Percentiles rank a stretch among this genome's conserved stretches.
phyloP scores from a whole-genome alignment of 2,888 invertebrate species.

The Drosophila anomalata region DNA sequence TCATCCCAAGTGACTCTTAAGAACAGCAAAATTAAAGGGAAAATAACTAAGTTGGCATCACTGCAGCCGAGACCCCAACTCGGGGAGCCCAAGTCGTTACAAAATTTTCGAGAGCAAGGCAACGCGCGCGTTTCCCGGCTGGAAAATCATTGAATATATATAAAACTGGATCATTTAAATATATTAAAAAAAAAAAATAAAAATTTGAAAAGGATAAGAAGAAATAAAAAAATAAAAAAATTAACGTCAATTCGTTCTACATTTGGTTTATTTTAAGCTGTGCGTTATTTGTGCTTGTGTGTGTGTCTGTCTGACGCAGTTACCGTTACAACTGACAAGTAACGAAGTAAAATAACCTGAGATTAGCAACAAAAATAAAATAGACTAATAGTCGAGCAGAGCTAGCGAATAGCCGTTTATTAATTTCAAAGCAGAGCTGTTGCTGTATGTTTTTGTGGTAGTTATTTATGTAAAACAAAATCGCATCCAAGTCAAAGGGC shows the following conservation, averaged over 20 bases:
- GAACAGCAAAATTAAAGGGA: not conserved
- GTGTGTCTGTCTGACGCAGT: slow-evolving; percentile 20
- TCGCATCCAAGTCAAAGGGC: slow-evolving; percentile 32
- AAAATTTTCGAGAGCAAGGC: slow-evolving; percentile 1
- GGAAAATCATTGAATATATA: not conserved
- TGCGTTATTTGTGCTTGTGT: slow-evolving; percentile 7
- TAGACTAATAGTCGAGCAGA: slow-evolving; percentile 22
- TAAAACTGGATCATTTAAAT: not conserved
- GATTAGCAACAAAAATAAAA: slow-evolving; percentile 34
- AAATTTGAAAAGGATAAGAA: slow-evolving; percentile 12
- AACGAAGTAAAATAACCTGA: slow-evolving; percentile 16
- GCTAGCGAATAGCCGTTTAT: slow-evolving; percentile 36
- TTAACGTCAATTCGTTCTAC: not conserved
- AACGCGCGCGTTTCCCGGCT: not conserved
- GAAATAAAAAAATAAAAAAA: not conserved
- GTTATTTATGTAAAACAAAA: slow-evolving; percentile 22
- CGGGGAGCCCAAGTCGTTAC: not conserved
- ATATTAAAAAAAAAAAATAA: slow-evolving; percentile 36
- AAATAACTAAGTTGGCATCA: not conserved
- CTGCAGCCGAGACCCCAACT: not conserved
- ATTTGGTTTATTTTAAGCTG: slow-evolving; percentile 4
- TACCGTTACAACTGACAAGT: slow-evolving; percentile 31
- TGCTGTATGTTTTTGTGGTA: slow-evolving; percentile 19
- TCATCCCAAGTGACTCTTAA: not conserved
- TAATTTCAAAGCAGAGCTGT: slow-evolving; percentile 32